phyloP scores from a whole-genome alignment of 1,140 invertebrate genomes.

The Bombus confusus region DNA sequence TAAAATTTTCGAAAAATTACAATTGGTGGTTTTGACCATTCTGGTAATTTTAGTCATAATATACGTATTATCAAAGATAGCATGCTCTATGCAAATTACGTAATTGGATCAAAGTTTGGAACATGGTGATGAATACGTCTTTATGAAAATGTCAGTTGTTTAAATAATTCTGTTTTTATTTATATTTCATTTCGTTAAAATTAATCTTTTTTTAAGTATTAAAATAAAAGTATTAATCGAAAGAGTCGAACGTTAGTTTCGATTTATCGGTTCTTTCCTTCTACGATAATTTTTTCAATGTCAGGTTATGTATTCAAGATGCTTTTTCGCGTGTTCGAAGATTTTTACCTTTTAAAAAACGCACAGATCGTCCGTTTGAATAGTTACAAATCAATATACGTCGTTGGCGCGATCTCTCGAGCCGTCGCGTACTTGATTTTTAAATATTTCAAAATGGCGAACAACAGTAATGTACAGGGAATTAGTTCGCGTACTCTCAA shows the following conservation, averaged over 20 bases:
- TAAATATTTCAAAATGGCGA: neutral
- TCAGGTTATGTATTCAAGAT: neutral
- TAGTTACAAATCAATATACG: neutral
- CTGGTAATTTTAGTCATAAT: no score
- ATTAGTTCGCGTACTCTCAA: neutral
- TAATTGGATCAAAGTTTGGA: neutral
- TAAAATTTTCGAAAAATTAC: neutral
- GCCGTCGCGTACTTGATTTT: neutral
- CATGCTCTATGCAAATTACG: neutral
- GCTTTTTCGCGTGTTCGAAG: neutral
- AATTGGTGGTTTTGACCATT: no score
- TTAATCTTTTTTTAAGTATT: constrained; percentile 17
- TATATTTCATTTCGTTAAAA: constrained; percentile 14
- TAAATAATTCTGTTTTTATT: constrained; percentile 28
- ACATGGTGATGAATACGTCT: neutral
- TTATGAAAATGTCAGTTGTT: neutral
- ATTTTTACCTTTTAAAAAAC: neutral
- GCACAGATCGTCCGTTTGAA: neutral
- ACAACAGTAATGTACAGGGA: neutral
- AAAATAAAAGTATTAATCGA: constrained; percentile 32
- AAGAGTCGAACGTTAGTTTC: constrained; percentile 5
- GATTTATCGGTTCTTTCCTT: neutral
- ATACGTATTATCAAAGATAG: neutral
- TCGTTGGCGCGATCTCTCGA: neutral
- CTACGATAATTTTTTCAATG: neutral